Conservation (phyloP, 2,113 vertebrate genomes). For the Muscicapa adusta region DNA sequence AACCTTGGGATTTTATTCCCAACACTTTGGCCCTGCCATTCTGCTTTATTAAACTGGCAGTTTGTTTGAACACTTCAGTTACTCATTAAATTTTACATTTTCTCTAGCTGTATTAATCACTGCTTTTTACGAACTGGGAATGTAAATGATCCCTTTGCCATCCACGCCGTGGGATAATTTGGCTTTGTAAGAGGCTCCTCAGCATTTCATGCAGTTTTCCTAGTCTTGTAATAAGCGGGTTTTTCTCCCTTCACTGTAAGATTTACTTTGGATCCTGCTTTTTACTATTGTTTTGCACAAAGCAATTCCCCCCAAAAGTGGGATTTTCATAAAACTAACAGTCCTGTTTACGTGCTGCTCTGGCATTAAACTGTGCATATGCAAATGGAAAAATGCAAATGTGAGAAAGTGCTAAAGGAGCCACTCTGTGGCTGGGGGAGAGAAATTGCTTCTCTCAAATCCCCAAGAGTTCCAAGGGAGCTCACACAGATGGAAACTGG, state of each 20-base stretch:
- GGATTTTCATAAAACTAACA: background rate
- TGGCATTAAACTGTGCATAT: background rate
- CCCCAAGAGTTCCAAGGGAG: background rate
- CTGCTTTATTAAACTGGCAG: slow-evolving; percentile 11
- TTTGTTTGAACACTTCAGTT: slow-evolving; percentile 40
- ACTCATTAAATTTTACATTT: slow-evolving; percentile 41
- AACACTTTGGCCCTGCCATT: background rate
- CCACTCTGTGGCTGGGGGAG: background rate
- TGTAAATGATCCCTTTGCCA: slow-evolving; percentile 31
- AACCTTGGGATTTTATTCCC: slow-evolving; percentile 17
- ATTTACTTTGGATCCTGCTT: background rate
- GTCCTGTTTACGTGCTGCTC: background rate
- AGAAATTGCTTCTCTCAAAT: background rate
- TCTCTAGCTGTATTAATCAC: slow-evolving; percentile 31
- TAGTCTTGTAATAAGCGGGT: background rate
- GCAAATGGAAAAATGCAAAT: background rate
- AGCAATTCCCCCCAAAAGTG: background rate
- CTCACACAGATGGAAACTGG: background rate
- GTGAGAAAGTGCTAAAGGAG: background rate
- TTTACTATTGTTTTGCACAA: background rate
- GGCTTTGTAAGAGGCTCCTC: background rate
- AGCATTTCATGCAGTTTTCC: background rate
- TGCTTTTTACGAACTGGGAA: background rate
- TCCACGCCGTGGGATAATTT: background rate
- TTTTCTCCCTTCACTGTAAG: background rate